A percentile compares a stretch with the other conserved stretches of the same genome.
Conservation (phyloP, 2,888 invertebrate species). For the Bombylius major region DNA sequence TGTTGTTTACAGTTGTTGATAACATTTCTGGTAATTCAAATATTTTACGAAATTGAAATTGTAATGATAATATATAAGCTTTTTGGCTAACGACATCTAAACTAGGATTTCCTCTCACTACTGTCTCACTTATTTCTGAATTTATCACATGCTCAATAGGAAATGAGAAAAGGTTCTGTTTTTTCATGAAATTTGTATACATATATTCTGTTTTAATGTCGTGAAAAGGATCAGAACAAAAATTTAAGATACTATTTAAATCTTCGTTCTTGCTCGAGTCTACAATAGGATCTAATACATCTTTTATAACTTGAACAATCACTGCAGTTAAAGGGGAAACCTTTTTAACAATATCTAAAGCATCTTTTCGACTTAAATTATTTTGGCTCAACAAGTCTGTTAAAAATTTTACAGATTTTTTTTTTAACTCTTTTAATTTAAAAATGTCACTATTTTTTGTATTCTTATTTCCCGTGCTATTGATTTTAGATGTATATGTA, state of each 20-base stretch:
- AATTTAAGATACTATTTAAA: neutral
- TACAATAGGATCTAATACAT: neutral
- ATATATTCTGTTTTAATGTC: neutral
- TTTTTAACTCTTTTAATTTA: too few species aligned
- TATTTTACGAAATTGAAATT: slow-evolving; percentile 4
- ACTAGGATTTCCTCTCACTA: neutral
- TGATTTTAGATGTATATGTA: too few species aligned
- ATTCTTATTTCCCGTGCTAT: too few species aligned
- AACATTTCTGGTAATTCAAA: slow-evolving; percentile 2
- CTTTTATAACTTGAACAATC: neutral
- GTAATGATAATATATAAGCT: neutral
- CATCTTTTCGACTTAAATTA: neutral
- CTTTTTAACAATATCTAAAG: neutral
- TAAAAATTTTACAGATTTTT: too few species aligned
- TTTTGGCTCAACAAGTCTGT: neutral
- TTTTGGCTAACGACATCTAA: neutral
- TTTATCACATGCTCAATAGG: too few species aligned
- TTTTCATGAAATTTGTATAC: neutral
- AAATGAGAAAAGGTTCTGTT: too few species aligned
- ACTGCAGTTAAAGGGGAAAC: neutral
- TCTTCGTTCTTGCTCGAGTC: neutral
- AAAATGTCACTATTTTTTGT: too few species aligned
- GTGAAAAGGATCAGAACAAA: neutral
- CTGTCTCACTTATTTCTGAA: neutral
- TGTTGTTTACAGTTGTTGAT: neutral